Evolutionary conservation across 2,888 invertebrate genomes (phyloP), one percentile per base, ranked within the genome.

Genomic region (Philaethria dido): DNA sequence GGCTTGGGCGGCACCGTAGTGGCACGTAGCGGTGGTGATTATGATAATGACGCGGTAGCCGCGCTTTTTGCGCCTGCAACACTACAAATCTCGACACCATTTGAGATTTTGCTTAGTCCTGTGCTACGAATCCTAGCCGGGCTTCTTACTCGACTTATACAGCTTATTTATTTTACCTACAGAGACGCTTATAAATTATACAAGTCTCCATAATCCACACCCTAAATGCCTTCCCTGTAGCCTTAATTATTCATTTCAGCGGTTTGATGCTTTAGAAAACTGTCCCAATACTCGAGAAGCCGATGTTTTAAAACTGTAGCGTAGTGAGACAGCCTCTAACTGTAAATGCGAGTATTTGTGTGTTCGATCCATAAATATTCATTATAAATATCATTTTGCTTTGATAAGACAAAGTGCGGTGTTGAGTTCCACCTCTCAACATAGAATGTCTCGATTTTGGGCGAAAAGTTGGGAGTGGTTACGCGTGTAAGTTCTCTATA

Each of bases 211-310:
- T 92, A 92, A 91, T 90, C 89, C 86, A 86, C 88, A 85, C 87
- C 88, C 87, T 92, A 91, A 91, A 90, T 88, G 89, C 88, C 86
- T 88, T 87, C 89, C 88, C 86, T 86, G 80, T 81, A 81, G 84
- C 82, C 82, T 91, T 87, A 89, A 92, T 92, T 90, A 91, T 92
- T 92, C 88, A 92, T 90, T 86, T 83, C 83, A 84, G 87, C 79
- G 88, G 88, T 90, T 90, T 91, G 90, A 90, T 91, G 88, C 88
- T 89, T 90, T 89, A 92, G 88, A 90, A 90, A 89, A 91, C 88
- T 89, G 91, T 89, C 86, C 84, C 85, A 83, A 86, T 89, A 83
- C 81, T 86, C 82, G 80, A 87, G 85, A 86, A 82, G 80, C 83
- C 83, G 83, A 79, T 79, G 79, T 82, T 89, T 81, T 88, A 88